Conservation (phyloP, 2,797 vertebrate species). For the Trachops cirrhosus region DNA sequence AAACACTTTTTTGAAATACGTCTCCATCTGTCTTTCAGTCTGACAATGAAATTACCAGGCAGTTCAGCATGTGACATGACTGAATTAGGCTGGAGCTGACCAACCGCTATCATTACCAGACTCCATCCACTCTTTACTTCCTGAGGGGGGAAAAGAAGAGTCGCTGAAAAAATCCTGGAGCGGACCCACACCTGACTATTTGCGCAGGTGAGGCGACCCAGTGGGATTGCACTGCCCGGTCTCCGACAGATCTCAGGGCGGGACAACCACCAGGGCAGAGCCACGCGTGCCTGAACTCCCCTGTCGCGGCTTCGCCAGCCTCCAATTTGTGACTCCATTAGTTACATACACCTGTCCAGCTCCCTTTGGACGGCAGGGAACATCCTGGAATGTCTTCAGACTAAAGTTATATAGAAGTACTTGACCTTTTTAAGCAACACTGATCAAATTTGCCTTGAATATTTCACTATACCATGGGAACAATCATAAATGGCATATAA, state of each 20-base stretch:
- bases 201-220: background rate
- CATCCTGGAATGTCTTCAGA: slow-evolving; percentile 54
- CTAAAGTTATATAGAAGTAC: slow-evolving; percentile 63
- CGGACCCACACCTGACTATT: background rate
- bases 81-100: slow-evolving; percentile 49
- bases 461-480: slow-evolving; percentile 76
- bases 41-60: slow-evolving; percentile 70
- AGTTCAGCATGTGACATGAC: slow-evolving; percentile 36
- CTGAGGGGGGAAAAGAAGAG: background rate
- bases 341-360: slow-evolving; percentile 11
- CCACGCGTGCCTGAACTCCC: background rate
- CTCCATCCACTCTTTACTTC: slow-evolving; percentile 8
- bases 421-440: slow-evolving; percentile 64
- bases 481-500: slow-evolving; percentile 76
- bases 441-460: slow-evolving; percentile 77
- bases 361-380: slow-evolving; percentile 26
- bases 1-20: slow-evolving; percentile 73
- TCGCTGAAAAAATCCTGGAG: background rate
- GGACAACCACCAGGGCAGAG: background rate
- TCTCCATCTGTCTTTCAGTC: slow-evolving; percentile 69
- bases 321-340: slow-evolving; percentile 37
- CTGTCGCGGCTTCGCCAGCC: background rate
- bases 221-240: background rate
- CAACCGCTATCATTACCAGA: background rate
- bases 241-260: background rate